Evolutionary conservation across 2,797 vertebrate species (phyloP).

Genomic region (Gobionotothen gibberifrons): DNA sequence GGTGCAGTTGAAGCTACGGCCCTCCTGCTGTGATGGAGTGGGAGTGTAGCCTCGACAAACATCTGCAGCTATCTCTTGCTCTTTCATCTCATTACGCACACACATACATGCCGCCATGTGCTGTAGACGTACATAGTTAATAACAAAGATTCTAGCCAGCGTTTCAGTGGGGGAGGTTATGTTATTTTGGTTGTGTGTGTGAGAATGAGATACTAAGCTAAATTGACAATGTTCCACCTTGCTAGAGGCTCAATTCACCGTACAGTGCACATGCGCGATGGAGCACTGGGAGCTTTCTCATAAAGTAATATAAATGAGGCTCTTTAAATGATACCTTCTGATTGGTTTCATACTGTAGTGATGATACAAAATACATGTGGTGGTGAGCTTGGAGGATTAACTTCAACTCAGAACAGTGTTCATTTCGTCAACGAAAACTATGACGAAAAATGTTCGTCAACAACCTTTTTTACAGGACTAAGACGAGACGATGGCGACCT

Average conservation of each 20-base stretch:
- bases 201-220: not conserved
- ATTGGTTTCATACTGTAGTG: conserved; percentile 10
- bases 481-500: too few species aligned
- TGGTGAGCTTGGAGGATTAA: conserved; percentile 7
- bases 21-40: conserved; percentile 54
- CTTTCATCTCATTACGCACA: conserved; percentile 41
- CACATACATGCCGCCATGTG: not conserved
- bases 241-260: conserved; percentile 14
- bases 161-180: not conserved
- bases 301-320: conserved; percentile 25
- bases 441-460: too few species aligned
- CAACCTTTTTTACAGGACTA: too few species aligned
- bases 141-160: too few species aligned
- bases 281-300: conserved; percentile 14
- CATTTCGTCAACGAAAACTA: too few species aligned
- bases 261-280: conserved; percentile 19
- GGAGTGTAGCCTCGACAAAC: conserved; percentile 41
- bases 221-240: not conserved
- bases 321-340: conserved; percentile 23
- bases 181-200: not conserved
- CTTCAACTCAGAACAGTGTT: not conserved
- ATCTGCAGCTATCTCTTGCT: conserved; percentile 32
- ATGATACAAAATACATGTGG: conserved; percentile 15
- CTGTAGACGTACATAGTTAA: too few species aligned
- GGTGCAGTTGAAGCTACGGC: conserved; percentile 32